These are phyloP conservation scores for Myotis yumanensis DNA, from an alignment of 2,113 vertebrate genomes.

Conservation along the genomic window DNA sequence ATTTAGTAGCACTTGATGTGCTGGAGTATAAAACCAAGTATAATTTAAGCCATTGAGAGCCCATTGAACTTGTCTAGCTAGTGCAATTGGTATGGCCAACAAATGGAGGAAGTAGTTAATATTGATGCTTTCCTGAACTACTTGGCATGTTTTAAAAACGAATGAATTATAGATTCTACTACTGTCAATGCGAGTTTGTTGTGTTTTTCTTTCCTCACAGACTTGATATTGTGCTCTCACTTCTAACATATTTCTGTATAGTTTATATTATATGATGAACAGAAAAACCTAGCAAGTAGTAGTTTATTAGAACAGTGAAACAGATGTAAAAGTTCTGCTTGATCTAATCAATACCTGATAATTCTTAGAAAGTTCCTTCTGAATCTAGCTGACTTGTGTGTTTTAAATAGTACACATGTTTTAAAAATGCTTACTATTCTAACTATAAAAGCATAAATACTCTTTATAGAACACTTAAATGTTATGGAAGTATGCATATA, in stretches of 20 bases:
- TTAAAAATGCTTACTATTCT: neutral
- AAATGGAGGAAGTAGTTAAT: constrained; percentile 24
- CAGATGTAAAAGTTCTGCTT: neutral
- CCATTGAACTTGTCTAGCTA: constrained; percentile 57
- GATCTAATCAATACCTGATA: neutral
- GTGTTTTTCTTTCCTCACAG: neutral
- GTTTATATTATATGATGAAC: constrained; percentile 10
- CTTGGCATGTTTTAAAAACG: constrained; percentile 46
- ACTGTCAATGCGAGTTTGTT: neutral
- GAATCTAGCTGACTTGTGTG: neutral
- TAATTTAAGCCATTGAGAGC: constrained; percentile 63
- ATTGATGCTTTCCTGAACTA: constrained; percentile 51
- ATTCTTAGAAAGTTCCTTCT: neutral
- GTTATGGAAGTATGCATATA: neutral
- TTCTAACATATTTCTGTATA: neutral
- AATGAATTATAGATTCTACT: constrained; percentile 23
- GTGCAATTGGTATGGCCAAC: constrained; percentile 38
- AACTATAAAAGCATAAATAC: neutral
- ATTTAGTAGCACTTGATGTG: constrained; percentile 43
- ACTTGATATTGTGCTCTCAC: neutral
- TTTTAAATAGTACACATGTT: neutral
- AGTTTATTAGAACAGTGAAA: neutral
- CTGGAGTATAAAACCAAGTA: constrained; percentile 57
- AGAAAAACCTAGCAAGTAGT: neutral
- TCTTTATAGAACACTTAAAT: neutral